Conservation (phyloP, 2,113 vertebrate species). For the Nanorana parkeri region DNA sequence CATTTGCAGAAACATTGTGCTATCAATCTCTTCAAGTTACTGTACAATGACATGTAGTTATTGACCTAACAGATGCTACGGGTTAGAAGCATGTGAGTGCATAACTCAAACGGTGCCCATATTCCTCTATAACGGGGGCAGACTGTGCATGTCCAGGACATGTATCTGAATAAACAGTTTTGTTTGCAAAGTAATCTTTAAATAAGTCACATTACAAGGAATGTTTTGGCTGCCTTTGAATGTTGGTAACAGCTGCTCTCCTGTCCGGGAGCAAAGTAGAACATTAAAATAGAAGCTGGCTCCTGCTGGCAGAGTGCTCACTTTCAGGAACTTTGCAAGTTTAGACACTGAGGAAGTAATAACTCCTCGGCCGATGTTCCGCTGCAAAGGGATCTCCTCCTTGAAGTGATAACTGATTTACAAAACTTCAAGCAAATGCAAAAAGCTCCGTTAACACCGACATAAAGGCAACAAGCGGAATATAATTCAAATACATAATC, state of each 20-base stretch:
- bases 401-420: too few species aligned
- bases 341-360: conserved; percentile 15
- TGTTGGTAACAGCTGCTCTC: conserved; percentile 14
- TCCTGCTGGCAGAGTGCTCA: neutral
- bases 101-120: too few species aligned
- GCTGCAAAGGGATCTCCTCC: too few species aligned
- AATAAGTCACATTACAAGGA: neutral
- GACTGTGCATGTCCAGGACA: neutral
- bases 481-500: too few species aligned
- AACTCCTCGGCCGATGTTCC: neutral
- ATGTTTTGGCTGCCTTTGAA: neutral
- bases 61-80: too few species aligned
- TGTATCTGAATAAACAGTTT: conserved; percentile 11
- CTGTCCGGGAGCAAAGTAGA: neutral
- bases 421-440: too few species aligned
- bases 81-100: too few species aligned
- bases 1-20: too few species aligned
- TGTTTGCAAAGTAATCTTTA: neutral
- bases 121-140: neutral
- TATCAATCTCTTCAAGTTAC: too few species aligned
- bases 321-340: conserved; percentile 1
- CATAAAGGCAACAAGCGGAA: too few species aligned
- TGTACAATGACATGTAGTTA: too few species aligned
- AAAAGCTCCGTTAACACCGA: too few species aligned
- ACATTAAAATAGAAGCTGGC: conserved; percentile 23